phyloP scores from a whole-genome alignment of 2,888 invertebrate genomes.

The Bugulina stolonifera region DNA sequence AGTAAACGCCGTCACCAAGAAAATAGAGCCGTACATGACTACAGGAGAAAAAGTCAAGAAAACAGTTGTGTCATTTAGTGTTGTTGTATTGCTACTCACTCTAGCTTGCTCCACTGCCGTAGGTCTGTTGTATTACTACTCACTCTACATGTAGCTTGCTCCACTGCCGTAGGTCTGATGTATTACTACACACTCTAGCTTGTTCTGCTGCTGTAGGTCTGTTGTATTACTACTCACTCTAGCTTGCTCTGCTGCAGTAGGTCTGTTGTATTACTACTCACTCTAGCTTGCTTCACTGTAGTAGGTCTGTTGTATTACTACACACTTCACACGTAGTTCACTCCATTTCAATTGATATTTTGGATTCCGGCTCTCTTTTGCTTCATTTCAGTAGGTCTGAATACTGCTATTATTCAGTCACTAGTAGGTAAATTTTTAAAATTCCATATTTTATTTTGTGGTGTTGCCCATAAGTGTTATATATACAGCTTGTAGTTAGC shows the following conservation, averaged over 20 bases:
- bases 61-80: background rate
- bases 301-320: too few relatives aligned
- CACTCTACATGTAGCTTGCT: too few relatives aligned
- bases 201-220: too few relatives aligned
- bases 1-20: constrained; percentile 12
- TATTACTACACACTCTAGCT: too few relatives aligned
- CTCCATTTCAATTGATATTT: too few relatives aligned
- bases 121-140: too few relatives aligned
- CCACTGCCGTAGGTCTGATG: too few relatives aligned
- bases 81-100: constrained; percentile 23
- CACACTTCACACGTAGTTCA: too few relatives aligned
- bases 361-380: too few relatives aligned
- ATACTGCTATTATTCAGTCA: too few relatives aligned
- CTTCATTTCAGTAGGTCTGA: too few relatives aligned
- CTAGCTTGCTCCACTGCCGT: background rate
- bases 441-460: background rate
- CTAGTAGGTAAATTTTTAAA: background rate
- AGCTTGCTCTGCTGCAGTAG: background rate
- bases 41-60: background rate
- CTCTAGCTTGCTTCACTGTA: background rate
- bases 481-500: background rate
- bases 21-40: constrained; percentile 24
- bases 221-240: constrained; percentile 24
- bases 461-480: background rate
- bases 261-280: constrained; percentile 13